Percentiles rank a stretch among this genome's conserved stretches.
Evolutionary conservation across 2,113 vertebrate genomes (phyloP).

Genomic region (Pseudopodoces humilis): DNA sequence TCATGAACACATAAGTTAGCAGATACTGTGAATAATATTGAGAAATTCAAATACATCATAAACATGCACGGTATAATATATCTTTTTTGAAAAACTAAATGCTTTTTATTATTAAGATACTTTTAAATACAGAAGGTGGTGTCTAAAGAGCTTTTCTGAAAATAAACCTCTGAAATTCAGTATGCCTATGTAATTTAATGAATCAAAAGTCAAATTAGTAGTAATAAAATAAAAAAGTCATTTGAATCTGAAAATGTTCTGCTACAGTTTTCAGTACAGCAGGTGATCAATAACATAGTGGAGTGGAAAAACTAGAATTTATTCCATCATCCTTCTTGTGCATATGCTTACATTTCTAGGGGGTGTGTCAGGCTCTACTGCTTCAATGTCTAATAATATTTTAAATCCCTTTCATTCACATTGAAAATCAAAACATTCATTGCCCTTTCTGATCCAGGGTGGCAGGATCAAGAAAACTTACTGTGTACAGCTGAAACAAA

Average conservation of each 20-base stretch:
- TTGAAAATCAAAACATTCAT: neutral
- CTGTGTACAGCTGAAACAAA: neutral
- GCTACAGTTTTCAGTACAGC: neutral
- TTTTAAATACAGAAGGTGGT: neutral
- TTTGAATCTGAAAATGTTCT: neutral
- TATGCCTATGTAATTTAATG: neutral
- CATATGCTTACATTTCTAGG: neutral
- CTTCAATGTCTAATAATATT: neutral
- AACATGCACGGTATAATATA: rapidly evolving
- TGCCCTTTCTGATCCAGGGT: neutral
- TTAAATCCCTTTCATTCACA: neutral
- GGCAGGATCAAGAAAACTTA: neutral
- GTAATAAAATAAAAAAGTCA: neutral
- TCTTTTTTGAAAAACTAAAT: neutral
- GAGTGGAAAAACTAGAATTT: neutral
- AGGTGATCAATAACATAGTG: neutral
- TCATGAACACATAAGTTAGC: neutral
- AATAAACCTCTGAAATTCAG: neutral
- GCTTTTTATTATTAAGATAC: neutral
- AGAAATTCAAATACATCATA: neutral
- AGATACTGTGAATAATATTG: neutral
- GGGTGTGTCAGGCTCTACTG: neutral
- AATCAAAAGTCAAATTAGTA: neutral
- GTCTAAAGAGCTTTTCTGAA: neutral
- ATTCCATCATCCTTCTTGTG: neutral